A percentile compares a stretch with the other conserved stretches of the same genome.
phyloP scores from a whole-genome alignment of 1,140 invertebrate species.

The Temnothorax curvispinosus region DNA sequence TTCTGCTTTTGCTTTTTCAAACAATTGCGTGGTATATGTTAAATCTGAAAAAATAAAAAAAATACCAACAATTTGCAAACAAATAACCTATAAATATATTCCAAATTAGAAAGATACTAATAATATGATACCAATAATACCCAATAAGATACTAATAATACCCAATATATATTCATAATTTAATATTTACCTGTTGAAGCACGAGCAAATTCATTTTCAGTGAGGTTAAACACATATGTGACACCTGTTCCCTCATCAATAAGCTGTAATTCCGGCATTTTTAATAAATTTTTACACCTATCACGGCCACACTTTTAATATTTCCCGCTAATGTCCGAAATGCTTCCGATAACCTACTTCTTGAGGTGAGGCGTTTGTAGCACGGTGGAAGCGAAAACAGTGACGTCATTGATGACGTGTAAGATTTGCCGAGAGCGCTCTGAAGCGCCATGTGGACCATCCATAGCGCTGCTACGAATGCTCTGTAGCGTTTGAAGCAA shows the following conservation, averaged over 20 bases:
- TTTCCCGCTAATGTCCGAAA: too few relatives aligned
- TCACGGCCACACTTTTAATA: too few relatives aligned
- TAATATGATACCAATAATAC: too few relatives aligned
- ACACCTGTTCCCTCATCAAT: not conserved
- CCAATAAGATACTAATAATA: too few relatives aligned
- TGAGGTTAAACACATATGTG: not conserved
- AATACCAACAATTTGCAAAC: not conserved
- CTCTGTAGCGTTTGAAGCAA: too few relatives aligned
- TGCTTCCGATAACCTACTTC: too few relatives aligned
- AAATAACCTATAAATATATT: not conserved
- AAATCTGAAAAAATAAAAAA: slow-evolving; percentile 3
- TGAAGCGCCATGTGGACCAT: too few relatives aligned
- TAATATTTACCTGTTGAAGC: not conserved
- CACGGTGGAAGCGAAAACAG: too few relatives aligned
- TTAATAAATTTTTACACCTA: not conserved
- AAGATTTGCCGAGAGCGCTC: too few relatives aligned
- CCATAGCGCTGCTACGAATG: too few relatives aligned
- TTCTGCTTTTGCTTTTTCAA: not conserved
- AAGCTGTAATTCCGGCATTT: not conserved
- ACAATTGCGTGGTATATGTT: not conserved
- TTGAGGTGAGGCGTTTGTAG: too few relatives aligned
- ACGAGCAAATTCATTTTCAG: not conserved
- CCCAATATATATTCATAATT: not conserved
- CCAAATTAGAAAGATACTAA: not conserved
- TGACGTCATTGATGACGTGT: too few relatives aligned